Percentiles rank a stretch among this genome's conserved stretches.
phyloP scores from a whole-genome alignment of 2,797 vertebrate species.

The Anguilla megastoma region DNA sequence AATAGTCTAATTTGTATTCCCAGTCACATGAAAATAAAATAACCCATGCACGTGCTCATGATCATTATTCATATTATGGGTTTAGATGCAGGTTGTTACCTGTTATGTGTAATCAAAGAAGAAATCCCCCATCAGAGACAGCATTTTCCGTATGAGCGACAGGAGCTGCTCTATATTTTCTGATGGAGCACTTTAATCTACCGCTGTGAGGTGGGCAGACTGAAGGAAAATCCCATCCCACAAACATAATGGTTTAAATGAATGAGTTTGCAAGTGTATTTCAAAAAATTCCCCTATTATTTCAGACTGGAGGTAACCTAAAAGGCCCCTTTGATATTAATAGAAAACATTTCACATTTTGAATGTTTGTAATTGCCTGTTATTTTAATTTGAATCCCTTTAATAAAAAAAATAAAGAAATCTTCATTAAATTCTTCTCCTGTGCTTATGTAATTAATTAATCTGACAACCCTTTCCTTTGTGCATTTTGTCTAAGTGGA shows the following conservation, averaged over 20 bases:
- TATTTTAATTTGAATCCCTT: no score
- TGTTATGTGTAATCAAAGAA: conserved; percentile 35
- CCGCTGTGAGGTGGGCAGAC: conserved; percentile 25
- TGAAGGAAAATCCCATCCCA: neutral
- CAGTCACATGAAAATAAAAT: conserved; percentile 21
- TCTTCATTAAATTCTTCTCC: no score
- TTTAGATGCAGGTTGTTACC: conserved; percentile 20
- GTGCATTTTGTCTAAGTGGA: neutral
- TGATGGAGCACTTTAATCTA: conserved; percentile 34
- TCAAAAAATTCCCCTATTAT: conserved; percentile 16
- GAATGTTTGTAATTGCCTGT: no score
- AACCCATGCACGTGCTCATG: conserved; percentile 18
- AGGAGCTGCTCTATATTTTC: conserved; percentile 24
- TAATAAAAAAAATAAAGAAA: no score
- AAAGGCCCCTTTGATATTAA: neutral
- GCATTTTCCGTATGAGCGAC: conserved; percentile 30
- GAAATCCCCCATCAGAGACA: conserved; percentile 30
- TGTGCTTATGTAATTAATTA: no score
- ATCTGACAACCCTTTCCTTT: neutral
- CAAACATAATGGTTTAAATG: conserved; percentile 29
- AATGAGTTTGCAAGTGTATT: conserved; percentile 30
- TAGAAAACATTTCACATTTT: neutral
- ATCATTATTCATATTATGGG: conserved; percentile 28
- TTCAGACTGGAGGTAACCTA: neutral
- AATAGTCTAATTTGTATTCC: neutral